A percentile compares a stretch with the other conserved stretches of the same genome.
Evolutionary conservation across 2,888 invertebrate species (phyloP).

Genomic region (Meiosimyza platycephala): DNA sequence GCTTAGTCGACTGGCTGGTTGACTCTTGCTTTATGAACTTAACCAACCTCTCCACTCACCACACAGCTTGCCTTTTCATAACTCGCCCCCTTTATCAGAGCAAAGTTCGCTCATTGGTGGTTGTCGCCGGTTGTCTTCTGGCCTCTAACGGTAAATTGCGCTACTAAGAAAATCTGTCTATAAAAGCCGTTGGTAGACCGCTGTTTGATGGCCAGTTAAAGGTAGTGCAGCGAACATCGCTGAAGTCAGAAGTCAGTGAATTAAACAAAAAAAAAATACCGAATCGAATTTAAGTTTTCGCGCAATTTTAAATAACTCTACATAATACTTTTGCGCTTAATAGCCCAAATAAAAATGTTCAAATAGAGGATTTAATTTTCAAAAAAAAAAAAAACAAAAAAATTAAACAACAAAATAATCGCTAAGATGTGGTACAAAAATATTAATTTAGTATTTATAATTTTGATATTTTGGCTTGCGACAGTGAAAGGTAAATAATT

Average conservation of each 20-base stretch:
- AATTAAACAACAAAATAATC: neutral
- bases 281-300: no score
- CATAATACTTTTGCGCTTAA: no score
- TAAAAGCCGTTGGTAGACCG: constrained; percentile 58
- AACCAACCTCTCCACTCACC: neutral
- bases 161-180: constrained; percentile 42
- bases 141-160: constrained; percentile 38
- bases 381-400: neutral
- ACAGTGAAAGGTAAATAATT: constrained; percentile 51
- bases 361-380: neutral
- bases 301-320: no score
- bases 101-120: constrained; percentile 17
- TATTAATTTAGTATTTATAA: constrained; percentile 50
- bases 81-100: no score
- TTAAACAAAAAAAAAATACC: neutral
- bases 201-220: constrained; percentile 54
- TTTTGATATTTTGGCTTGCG: constrained; percentile 50
- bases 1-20: neutral
- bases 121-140: constrained; percentile 38
- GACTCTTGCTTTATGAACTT: constrained; percentile 12
- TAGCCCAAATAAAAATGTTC: neutral
- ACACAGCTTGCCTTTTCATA: neutral
- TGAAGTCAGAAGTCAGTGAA: neutral
- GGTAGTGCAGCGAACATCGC: constrained; percentile 21
- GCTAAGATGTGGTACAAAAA: constrained; percentile 51